A percentile compares a stretch with the other conserved stretches of the same genome.
Conservation (phyloP, 37 sponge, comb jelly and placozoan species). For the Theonella swinhoei region DNA sequence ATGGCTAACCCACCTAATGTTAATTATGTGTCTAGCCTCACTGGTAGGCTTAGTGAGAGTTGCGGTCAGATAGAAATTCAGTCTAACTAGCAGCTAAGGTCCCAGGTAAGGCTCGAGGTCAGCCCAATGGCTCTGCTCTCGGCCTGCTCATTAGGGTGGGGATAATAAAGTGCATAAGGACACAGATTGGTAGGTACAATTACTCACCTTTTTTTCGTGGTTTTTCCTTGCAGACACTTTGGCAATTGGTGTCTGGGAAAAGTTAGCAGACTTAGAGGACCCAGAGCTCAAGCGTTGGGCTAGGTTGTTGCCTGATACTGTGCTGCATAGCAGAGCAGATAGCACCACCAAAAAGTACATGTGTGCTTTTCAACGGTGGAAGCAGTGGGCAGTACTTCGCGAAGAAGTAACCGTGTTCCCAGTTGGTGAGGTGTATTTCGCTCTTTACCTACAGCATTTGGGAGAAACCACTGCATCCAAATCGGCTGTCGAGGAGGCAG, state of each 20-base stretch:
- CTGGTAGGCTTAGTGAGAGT: no score
- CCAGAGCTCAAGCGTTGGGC: slow-evolving; percentile 20
- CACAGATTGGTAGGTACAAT: no score
- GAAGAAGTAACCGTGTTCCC: not conserved
- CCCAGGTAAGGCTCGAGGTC: no score
- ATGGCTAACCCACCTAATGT: no score
- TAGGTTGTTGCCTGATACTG: not conserved
- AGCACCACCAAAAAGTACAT: slow-evolving; percentile 9
- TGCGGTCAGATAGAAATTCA: no score
- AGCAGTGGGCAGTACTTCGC: not conserved
- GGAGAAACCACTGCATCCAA: not conserved
- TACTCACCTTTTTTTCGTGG: no score
- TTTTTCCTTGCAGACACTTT: not conserved
- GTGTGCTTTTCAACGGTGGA: slow-evolving; percentile 13
- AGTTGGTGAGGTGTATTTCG: not conserved
- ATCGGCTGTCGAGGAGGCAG: slow-evolving; percentile 9
- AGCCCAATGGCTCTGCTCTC: no score
- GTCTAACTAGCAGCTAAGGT: no score
- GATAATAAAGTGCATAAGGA: no score
- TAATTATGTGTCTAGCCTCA: no score
- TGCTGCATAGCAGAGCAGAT: slow-evolving; percentile 2
- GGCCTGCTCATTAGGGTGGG: no score
- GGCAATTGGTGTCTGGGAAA: not conserved
- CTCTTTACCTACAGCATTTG: not conserved
- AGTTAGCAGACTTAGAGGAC: not conserved